A percentile compares a stretch with the other conserved stretches of the same genome.
Conservation (phyloP, 2,797 vertebrate species). For the Graptemys geographica region DNA sequence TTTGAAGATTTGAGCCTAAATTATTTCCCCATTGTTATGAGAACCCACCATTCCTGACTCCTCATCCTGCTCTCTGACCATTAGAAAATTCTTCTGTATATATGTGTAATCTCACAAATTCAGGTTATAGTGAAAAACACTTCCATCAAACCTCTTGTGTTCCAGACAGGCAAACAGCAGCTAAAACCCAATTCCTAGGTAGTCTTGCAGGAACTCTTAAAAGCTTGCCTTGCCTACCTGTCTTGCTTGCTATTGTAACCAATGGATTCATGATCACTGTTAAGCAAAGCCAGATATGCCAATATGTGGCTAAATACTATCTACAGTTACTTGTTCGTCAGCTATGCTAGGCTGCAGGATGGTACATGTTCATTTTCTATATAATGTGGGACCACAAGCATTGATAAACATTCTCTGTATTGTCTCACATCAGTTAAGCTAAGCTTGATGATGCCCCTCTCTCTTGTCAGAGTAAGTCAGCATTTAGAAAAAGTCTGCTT, state of each 20-base stretch:
- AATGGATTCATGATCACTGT: background rate
- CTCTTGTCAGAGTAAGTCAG: background rate
- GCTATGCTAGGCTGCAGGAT: background rate
- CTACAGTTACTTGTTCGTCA: background rate
- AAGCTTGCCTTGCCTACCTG: background rate
- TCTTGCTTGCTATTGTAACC: background rate
- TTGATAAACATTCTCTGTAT: background rate
- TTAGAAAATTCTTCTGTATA: background rate
- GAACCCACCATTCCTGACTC: background rate
- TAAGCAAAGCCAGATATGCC: background rate
- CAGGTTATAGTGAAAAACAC: background rate
- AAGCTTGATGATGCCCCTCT: background rate
- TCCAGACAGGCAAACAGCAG: constrained; percentile 24
- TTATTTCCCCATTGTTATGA: background rate
- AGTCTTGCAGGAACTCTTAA: background rate
- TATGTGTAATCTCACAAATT: background rate
- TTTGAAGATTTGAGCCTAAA: background rate
- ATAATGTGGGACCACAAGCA: background rate
- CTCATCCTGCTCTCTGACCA: background rate
- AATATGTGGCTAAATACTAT: background rate
- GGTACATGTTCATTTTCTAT: background rate
- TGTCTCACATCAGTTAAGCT: accelerated
- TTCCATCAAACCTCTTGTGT: background rate
- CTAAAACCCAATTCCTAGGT: constrained; percentile 23
- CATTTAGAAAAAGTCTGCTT: background rate